These are phyloP conservation scores for Bicyclus anynana DNA, from an alignment of 1,140 invertebrate species.

Conservation along the genomic window DNA sequence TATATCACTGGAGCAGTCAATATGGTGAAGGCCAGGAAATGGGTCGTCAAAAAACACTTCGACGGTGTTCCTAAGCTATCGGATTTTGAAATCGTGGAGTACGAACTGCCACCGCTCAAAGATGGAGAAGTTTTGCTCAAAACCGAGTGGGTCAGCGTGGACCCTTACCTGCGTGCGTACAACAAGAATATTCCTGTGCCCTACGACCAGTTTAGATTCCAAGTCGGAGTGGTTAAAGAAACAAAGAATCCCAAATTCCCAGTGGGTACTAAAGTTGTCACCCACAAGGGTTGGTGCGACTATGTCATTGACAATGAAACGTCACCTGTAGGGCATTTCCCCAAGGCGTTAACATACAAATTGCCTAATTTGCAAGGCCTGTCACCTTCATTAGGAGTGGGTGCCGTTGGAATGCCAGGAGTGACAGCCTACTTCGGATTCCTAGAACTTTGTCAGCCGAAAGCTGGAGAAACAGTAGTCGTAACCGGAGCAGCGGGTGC, in stretches of 20 bases:
- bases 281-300: slow-evolving; percentile 79
- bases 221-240: slow-evolving; percentile 55
- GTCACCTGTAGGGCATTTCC: not conserved
- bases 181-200: slow-evolving; percentile 32
- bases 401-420: slow-evolving; percentile 58
- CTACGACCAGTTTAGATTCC: slow-evolving; percentile 62
- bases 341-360: slow-evolving; percentile 37
- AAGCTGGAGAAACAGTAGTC: slow-evolving; percentile 83
- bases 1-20: slow-evolving; percentile 7
- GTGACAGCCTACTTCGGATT: slow-evolving; percentile 87
- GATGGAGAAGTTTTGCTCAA: slow-evolving; percentile 71
- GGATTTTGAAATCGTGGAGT: slow-evolving; percentile 65
- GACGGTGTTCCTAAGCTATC: slow-evolving; percentile 57
- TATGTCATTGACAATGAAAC: slow-evolving; percentile 55
- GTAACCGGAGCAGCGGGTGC: slow-evolving; percentile 83
- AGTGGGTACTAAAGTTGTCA: slow-evolving; percentile 75
- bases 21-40: slow-evolving; percentile 61
- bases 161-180: slow-evolving; percentile 72
- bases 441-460: slow-evolving; percentile 82
- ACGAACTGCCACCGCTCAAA: slow-evolving; percentile 56
- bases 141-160: slow-evolving; percentile 74
- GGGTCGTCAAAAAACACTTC: slow-evolving; percentile 60
- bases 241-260: slow-evolving; percentile 69
- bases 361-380: slow-evolving; percentile 49
- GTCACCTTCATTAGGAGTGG: slow-evolving; percentile 42